Conservation (phyloP, 2,113 vertebrate species). For the human region GRCh38 chr20:10379001-10379500, state of each 20-base stretch:
- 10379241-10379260: not conserved
- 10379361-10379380: not conserved
- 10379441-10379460: not conserved
- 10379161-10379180: not conserved
- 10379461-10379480: not conserved
- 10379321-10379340: not conserved
- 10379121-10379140: not conserved
- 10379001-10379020: not conserved
- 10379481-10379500: not conserved
- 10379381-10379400: not conserved
- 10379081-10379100: slow-evolving; percentile 33
- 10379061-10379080: not conserved
- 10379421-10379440: slow-evolving; percentile 14
- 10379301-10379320: not conserved
- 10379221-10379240: not conserved
- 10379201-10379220: not conserved
- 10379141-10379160: not conserved
- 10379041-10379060: not conserved
- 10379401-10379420: not conserved
- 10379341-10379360: not conserved
- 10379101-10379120: not conserved
- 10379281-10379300: not conserved
- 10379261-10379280: not conserved
- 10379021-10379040: not conserved
- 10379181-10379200: not conserved